Evolutionary conservation across 2,113 vertebrate genomes (phyloP).

Genomic region (Arenaria interpres): DNA sequence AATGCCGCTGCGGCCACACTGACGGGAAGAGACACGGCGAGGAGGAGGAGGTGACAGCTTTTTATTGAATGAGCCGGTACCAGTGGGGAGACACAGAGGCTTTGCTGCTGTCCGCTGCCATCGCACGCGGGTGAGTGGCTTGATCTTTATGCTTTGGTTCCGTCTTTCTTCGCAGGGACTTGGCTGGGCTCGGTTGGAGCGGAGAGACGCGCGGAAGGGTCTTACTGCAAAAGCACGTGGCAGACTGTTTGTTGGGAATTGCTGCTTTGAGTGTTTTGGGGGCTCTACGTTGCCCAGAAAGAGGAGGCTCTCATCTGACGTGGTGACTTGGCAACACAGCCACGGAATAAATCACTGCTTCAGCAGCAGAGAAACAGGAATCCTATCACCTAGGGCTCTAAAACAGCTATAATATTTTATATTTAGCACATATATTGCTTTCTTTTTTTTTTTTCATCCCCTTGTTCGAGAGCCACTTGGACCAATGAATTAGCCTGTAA

Average conservation of each 20-base stretch:
- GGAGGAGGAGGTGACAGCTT: not conserved
- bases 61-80: not conserved
- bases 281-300: not conserved
- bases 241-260: not conserved
- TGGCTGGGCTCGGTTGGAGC: not conserved
- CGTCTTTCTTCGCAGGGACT: not conserved
- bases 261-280: not conserved
- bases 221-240: not conserved
- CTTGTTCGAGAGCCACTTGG: not conserved
- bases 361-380: not conserved
- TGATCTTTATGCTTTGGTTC: not conserved
- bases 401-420: not conserved
- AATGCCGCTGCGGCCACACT: not conserved
- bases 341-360: not conserved
- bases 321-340: not conserved
- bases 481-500: not conserved
- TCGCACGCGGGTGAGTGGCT: slow-evolving; percentile 19
- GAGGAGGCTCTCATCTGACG: not conserved
- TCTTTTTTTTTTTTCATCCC: not conserved
- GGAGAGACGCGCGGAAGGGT: not conserved
- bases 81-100: not conserved
- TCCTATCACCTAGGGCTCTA: not conserved
- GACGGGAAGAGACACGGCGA: not conserved
- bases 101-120: not conserved
- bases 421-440: not conserved